These are phyloP conservation scores for Drosophila orosa DNA, from an alignment of 1,140 invertebrate species.

Conservation along the genomic window DNA sequence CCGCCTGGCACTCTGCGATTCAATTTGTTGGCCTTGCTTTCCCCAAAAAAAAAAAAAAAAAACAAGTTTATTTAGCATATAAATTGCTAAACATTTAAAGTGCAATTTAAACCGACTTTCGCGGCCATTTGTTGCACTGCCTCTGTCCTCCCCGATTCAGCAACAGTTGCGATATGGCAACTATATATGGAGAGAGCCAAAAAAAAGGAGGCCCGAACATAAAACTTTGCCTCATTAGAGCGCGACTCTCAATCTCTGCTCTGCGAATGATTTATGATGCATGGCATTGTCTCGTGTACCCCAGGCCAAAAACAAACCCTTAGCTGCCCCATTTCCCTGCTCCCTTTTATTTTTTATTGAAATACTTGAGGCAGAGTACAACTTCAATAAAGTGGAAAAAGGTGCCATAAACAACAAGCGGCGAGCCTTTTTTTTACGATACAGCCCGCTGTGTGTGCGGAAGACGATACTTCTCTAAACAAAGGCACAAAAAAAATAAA, in stretches of 20 bases:
- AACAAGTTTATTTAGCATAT: conserved; percentile 60
- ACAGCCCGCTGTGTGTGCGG: conserved; percentile 58
- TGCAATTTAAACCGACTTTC: conserved; percentile 59
- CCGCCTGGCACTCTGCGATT: conserved; percentile 19
- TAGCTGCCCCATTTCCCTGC: conserved; percentile 14
- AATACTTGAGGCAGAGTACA: conserved; percentile 74
- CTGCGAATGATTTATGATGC: conserved; percentile 72
- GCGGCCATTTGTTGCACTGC: conserved; percentile 50
- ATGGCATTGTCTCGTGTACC: conserved; percentile 25
- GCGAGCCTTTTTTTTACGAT: conserved; percentile 59
- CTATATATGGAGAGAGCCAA: conserved; percentile 7
- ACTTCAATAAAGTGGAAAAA: conserved; percentile 81
- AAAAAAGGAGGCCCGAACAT: background rate
- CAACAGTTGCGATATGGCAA: conserved; percentile 21
- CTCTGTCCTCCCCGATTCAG: background rate
- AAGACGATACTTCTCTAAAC: conserved; percentile 51
- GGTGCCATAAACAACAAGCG: conserved; percentile 78
- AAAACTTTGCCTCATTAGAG: conserved; percentile 68
- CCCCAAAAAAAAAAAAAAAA: background rate
- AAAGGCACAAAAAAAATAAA: conserved; percentile 27
- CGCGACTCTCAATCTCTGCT: conserved; percentile 23
- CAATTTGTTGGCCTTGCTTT: conserved; percentile 47
- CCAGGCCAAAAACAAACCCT: conserved; percentile 18
- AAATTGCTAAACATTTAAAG: conserved; percentile 66
- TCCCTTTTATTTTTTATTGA: conserved; percentile 59